phyloP scores from a whole-genome alignment of 2,113 vertebrate species.

The Syngnathus scovelli region DNA sequence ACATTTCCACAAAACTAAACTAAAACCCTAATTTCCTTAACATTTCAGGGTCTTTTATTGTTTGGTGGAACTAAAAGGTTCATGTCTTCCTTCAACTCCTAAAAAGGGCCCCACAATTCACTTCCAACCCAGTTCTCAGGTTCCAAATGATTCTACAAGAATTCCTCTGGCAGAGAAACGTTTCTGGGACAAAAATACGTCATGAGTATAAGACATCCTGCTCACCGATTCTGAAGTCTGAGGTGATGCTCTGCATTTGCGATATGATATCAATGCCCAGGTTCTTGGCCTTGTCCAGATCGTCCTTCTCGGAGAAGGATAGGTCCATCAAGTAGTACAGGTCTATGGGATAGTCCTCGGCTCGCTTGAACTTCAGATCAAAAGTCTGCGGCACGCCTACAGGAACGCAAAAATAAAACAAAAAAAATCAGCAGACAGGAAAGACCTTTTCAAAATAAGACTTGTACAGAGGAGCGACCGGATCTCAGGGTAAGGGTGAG shows the following conservation, averaged over 20 bases:
- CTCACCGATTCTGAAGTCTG: conserved; percentile 92
- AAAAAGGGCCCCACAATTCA: not conserved
- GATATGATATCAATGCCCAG: conserved; percentile 86
- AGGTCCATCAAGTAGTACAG: conserved; percentile 98
- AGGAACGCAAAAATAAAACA: conserved; percentile 1
- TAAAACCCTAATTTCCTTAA: too few relatives aligned
- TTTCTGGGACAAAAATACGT: too few relatives aligned
- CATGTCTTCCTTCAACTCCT: too few relatives aligned
- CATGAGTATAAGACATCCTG: not conserved
- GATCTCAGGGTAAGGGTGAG: conserved; percentile 79
- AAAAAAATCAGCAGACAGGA: not conserved
- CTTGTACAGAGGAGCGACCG: conserved; percentile 62
- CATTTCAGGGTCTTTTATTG: too few relatives aligned
- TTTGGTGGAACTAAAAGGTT: too few relatives aligned
- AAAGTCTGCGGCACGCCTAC: conserved; percentile 89
- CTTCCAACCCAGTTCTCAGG: not conserved
- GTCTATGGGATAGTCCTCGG: conserved; percentile 95
- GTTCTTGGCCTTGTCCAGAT: conserved; percentile 95
- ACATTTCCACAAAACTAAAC: not conserved
- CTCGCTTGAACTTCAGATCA: conserved; percentile 87
- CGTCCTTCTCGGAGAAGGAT: conserved; percentile 95
- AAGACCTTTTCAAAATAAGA: not conserved
- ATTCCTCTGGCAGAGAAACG: not conserved
- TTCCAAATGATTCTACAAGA: not conserved
- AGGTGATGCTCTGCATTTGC: conserved; percentile 89